Evolutionary conservation across 2,113 vertebrate species (phyloP), one percentile per base, ranked within the genome.

Genomic region (Nycticebus coucang): DNA sequence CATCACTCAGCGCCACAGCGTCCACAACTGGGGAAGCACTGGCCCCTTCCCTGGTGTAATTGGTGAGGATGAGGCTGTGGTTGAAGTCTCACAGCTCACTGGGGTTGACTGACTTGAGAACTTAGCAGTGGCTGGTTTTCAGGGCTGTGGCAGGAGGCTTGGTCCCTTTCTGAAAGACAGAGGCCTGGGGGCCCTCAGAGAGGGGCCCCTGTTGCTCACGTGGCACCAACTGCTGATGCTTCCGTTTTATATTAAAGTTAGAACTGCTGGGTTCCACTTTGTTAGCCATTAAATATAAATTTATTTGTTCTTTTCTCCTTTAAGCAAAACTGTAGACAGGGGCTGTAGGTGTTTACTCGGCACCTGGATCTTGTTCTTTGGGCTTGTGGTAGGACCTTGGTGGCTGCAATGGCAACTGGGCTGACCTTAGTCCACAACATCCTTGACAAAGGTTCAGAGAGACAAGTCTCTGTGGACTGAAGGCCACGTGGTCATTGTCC

Each of bases 251-350:
- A 95, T 69, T 66, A 64, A 77, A 77, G 94, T 28, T 55, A 30
- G 41, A 89, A 74, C 91, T 89, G 24, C 33, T 95, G 93, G 53
- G 9, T 86, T 95, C n/a, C 18, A 33, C 35, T 89, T 96, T 82
- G 21, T 87, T 89, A 93, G 64, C 21, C 4, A 15, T 66, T 95
- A 94, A 82, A 66, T 66, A 55, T 60, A 55, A 80, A 92, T 77
- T 50, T 77, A 87, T 74, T 62, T 53, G 41, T 80, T 60, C 91
- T 71, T 64, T 45, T 6, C 14, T 6, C 0, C 28, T 74, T 79
- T n/a, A 79, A 80, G 28, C 33, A 93, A 80, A 94, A 89, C 64
- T 75, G 33, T 88, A 74, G 53, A 2, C 78, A 55, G 68, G 33
- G 53, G 8, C 19, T 53, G 2, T 82, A 62, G 75, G 68, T 33